Base-by-base conservation (phyloP, 2,797 vertebrate species). In the Chromis chromis region DNA sequence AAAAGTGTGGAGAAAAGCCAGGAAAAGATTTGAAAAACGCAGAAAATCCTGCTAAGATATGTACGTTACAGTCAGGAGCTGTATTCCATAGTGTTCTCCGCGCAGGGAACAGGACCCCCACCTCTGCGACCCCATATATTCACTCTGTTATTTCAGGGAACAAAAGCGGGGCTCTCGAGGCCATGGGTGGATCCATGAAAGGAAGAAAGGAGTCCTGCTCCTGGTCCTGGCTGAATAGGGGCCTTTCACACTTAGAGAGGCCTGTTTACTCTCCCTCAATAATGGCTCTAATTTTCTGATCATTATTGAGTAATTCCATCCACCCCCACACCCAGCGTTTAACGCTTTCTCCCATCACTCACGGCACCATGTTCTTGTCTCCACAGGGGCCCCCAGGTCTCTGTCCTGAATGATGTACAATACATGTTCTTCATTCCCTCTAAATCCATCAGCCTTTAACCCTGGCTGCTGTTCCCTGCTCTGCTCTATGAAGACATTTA, bases 271-370 rank as follows among this genome's bases (percentile, higher is more conserved):
- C 93, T 94, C 83, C 89, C 82, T 91, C 86, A 93, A 95, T 94
- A 94, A 95, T 94, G 88, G 91, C 89, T 92, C 94, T 94, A 94
- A 94, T 95, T 95, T 94, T 94, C 91, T 91, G 90, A 95, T 95
- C 94, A 94, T 95, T 94, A 95, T 94, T 94, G 91, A 91, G 93
- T 94, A 91, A 94, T 94, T 92, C 92, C 90, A 86, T 85, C 92
- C 89, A 84, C 89, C 86, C 88, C 88, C 87, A 84, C 70, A 81
- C 89, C 89, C 92, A 24, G 76, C 65, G n/a, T 84, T 86, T 83
- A 90, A 84, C 65, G 79, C 89, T 74, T 70, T 75, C 89, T 86
- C 79, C 88, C 79, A 80, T 92, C 90, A 80, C 82, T 92, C 88
- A 86, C 58, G 28, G 79, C 83, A 10, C 69, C 66, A 19, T 42